These are phyloP conservation scores for Ctenopoma multispine DNA, from an alignment of 2,797 vertebrate genomes.

Conservation along the genomic window DNA sequence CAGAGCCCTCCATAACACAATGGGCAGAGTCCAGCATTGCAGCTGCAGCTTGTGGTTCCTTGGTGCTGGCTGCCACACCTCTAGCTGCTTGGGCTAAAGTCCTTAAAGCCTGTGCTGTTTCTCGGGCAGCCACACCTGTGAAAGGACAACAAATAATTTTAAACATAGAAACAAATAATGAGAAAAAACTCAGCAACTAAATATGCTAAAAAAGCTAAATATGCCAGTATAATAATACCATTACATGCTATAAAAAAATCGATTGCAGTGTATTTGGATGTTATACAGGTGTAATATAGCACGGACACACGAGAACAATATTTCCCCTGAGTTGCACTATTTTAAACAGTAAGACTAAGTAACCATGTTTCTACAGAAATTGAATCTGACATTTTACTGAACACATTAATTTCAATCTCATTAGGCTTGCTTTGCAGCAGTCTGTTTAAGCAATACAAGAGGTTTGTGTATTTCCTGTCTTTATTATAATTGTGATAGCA, in stretches of 20 bases:
- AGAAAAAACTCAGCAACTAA: too few species aligned
- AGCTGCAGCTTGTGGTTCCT: slow-evolving; percentile 89
- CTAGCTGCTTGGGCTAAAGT: slow-evolving; percentile 95
- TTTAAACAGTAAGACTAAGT: slow-evolving; percentile 8
- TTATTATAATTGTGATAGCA: slow-evolving; percentile 22
- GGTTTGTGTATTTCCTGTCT: slow-evolving; percentile 21
- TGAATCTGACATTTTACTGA: slow-evolving; percentile 21
- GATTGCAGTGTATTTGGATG: not conserved
- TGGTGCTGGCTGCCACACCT: slow-evolving; percentile 95
- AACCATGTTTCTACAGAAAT: slow-evolving; percentile 24
- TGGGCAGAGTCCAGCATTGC: slow-evolving; percentile 97
- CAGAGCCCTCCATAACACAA: slow-evolving; percentile 98
- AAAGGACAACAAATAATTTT: too few species aligned
- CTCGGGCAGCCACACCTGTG: slow-evolving; percentile 96
- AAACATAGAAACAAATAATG: too few species aligned
- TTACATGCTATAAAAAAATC: not conserved
- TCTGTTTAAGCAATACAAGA: slow-evolving; percentile 25
- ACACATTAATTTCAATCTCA: slow-evolving; percentile 31
- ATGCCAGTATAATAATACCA: not conserved
- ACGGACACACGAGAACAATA: not conserved
- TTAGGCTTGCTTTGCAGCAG: slow-evolving; percentile 30
- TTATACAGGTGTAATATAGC: not conserved
- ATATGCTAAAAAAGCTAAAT: too few species aligned
- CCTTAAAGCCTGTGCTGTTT: slow-evolving; percentile 96
- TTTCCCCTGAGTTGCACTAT: slow-evolving; percentile 1